phyloP scores from a whole-genome alignment of 2,888 invertebrate species.

The Dusona sp. region DNA sequence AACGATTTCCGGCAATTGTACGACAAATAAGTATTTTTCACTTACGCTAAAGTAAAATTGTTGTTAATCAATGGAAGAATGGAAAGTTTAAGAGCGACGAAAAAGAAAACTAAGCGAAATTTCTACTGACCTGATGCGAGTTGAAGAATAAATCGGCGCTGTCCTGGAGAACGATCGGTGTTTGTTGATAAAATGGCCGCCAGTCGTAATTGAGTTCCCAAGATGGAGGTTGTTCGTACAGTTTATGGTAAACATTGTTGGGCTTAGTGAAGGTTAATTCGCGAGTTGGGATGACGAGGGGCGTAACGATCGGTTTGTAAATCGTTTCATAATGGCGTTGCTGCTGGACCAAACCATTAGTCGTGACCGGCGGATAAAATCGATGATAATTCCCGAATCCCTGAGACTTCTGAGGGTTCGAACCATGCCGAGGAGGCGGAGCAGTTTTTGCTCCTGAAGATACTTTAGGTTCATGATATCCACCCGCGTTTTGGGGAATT shows the following conservation, averaged over 20 bases:
- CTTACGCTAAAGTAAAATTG: neutral
- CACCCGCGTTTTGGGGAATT: neutral
- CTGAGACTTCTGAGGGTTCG: slow-evolving; percentile 70
- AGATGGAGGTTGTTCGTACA: slow-evolving; percentile 56
- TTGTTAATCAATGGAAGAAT: neutral
- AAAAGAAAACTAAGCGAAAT: neutral
- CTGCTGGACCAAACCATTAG: slow-evolving; percentile 64
- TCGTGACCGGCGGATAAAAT: slow-evolving; percentile 55
- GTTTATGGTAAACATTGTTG: slow-evolving; percentile 27
- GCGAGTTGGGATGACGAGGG: slow-evolving; percentile 74
- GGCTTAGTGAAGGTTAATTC: slow-evolving; percentile 64
- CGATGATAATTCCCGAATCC: slow-evolving; percentile 71
- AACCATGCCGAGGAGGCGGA: neutral
- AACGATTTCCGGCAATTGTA: slow-evolving; percentile 58
- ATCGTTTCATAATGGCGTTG: slow-evolving; percentile 54
- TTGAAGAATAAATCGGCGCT: slow-evolving; percentile 73
- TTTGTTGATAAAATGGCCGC: slow-evolving; percentile 74
- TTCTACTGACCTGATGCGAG: slow-evolving; percentile 76
- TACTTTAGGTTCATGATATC: neutral
- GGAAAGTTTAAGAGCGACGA: neutral
- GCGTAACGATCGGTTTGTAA: slow-evolving; percentile 76
- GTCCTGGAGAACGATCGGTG: slow-evolving; percentile 72
- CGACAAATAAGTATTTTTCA: slow-evolving; percentile 21
- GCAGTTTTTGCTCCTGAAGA: neutral
- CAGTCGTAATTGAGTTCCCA: slow-evolving; percentile 77